Evolutionary conservation across 1,140 invertebrate genomes (phyloP).

Genomic region (Drosophila varians): DNA sequence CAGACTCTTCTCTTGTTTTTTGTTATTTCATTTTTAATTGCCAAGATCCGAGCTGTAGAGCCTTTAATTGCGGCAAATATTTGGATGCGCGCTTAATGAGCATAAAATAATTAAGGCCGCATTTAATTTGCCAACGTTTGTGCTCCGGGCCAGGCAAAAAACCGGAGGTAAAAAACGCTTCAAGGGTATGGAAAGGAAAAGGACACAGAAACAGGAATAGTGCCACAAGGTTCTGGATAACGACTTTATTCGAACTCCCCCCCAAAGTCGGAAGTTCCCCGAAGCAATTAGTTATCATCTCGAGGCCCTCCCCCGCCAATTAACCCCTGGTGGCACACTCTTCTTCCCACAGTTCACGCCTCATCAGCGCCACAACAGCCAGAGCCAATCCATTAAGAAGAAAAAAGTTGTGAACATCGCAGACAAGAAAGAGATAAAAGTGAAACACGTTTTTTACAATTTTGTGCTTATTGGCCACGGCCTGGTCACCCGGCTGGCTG

Average conservation of each 20-base stretch:
- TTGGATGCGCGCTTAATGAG: constrained; percentile 63
- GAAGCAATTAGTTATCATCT: constrained; percentile 33
- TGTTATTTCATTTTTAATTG: constrained; percentile 45
- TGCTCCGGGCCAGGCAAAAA: constrained; percentile 18
- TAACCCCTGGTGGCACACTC: constrained; percentile 38
- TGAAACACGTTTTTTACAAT: constrained; percentile 70
- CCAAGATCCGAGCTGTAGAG: constrained; percentile 50
- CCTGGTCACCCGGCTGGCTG: constrained; percentile 60
- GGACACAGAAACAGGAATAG: constrained; percentile 38
- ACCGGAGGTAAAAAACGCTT: constrained; percentile 1
- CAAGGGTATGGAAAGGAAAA: constrained; percentile 56
- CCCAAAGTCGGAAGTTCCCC: constrained; percentile 9
- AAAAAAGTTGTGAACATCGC: constrained; percentile 13
- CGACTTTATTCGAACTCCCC: constrained; percentile 41
- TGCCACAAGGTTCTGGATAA: constrained; percentile 15
- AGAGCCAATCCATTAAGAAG: constrained; percentile 68
- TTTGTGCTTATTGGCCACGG: constrained; percentile 67
- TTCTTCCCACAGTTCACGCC: constrained; percentile 46
- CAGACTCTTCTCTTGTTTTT: constrained; percentile 24
- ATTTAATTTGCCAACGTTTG: constrained; percentile 66
- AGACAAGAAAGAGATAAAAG: constrained; percentile 21
- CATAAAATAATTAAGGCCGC: constrained; percentile 77
- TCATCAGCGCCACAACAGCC: constrained; percentile 32
- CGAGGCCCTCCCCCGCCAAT: constrained; percentile 31
- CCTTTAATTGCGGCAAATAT: constrained; percentile 57